Evolutionary conservation across 2,797 vertebrate genomes (phyloP).

Genomic region (Dipus sagitta): DNA sequence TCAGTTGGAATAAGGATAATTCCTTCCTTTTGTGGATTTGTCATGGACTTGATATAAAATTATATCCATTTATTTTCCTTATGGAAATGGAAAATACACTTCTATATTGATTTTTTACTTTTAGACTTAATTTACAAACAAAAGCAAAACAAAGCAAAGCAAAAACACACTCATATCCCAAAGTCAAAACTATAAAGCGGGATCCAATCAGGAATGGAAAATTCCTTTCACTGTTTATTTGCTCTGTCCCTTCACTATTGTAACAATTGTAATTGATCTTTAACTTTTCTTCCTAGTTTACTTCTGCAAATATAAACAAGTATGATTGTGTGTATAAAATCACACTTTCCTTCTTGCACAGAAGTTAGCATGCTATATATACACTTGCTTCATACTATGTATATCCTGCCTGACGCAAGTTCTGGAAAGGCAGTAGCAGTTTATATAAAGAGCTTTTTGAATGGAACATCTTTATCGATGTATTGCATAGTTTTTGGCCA

Average conservation of each 20-base stretch:
- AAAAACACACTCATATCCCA: neutral
- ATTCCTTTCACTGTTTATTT: neutral
- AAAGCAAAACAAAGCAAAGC: neutral
- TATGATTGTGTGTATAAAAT: neutral
- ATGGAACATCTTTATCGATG: neutral
- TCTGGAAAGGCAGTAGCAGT: neutral
- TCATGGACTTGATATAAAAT: neutral
- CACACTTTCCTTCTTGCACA: neutral
- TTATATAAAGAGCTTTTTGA: neutral
- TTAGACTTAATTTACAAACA: neutral
- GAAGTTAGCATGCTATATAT: neutral
- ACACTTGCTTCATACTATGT: neutral
- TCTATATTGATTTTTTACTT: neutral
- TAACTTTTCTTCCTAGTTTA: neutral
- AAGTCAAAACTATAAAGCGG: neutral
- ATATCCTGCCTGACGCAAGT: neutral
- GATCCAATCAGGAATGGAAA: neutral
- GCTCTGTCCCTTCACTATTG: neutral
- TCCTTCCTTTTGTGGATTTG: neutral
- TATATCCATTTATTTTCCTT: neutral
- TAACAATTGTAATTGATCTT: neutral
- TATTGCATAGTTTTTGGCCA: neutral
- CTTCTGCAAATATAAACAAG: neutral
- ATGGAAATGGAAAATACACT: no score
- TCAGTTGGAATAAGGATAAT: neutral